These are phyloP conservation scores for Abrostola triplasia DNA, from an alignment of 2,888 invertebrate genomes.

Conservation along the genomic window DNA sequence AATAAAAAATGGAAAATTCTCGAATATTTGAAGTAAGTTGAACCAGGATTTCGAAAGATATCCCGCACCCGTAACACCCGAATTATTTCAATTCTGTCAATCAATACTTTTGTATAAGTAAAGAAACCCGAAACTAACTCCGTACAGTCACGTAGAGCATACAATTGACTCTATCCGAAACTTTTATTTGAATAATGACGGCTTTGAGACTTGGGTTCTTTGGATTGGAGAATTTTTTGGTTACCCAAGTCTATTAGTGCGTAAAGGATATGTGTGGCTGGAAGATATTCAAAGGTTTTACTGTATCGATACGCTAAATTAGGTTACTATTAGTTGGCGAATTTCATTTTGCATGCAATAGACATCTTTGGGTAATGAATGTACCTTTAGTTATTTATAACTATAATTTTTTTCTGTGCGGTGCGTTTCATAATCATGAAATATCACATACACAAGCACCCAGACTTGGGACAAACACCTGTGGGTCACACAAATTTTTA, in stretches of 20 bases:
- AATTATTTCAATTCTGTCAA: conserved; percentile 58
- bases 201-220: conserved; percentile 41
- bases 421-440: too few species aligned
- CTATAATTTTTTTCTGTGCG: too few species aligned
- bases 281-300: background rate
- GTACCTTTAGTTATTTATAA: too few species aligned
- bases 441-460: too few species aligned
- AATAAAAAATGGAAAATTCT: background rate
- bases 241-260: background rate
- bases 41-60: conserved; percentile 12
- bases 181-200: conserved; percentile 65
- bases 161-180: conserved; percentile 59
- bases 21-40: conserved; percentile 6
- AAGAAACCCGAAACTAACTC: conserved; percentile 36
- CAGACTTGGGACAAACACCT: too few species aligned
- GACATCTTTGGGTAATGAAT: too few species aligned
- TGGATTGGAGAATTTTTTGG: conserved; percentile 35
- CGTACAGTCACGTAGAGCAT: conserved; percentile 53
- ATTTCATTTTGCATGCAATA: too few species aligned
- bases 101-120: conserved; percentile 55
- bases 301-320: background rate
- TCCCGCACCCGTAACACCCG: conserved; percentile 19
- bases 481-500: too few species aligned
- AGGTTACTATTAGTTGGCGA: too few species aligned
- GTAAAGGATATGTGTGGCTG: background rate